Conservation (phyloP, 2,888 invertebrate genomes). For the Oxystoma pomonae region DNA sequence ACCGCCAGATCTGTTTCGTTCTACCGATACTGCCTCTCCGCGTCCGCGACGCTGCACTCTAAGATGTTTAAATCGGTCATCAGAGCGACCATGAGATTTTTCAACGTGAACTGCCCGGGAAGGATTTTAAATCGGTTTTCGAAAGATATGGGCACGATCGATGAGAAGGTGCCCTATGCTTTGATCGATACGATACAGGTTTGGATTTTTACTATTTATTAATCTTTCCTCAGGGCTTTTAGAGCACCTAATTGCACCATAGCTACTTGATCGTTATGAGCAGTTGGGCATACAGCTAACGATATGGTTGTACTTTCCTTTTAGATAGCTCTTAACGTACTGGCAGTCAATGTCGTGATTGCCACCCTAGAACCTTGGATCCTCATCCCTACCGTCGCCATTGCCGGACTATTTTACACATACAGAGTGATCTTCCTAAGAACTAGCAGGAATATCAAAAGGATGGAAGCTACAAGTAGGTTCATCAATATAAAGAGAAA, state of each 20-base stretch:
- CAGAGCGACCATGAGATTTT: constrained; percentile 63
- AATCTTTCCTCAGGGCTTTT: no score
- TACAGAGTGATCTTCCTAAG: constrained; percentile 65
- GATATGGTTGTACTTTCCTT: constrained; percentile 10
- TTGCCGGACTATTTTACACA: constrained; percentile 61
- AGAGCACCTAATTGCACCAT: background rate
- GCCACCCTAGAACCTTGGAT: constrained; percentile 68
- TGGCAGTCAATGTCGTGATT: constrained; percentile 71
- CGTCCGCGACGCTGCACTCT: constrained; percentile 55
- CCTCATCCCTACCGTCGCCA: constrained; percentile 59
- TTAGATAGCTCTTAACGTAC: constrained; percentile 50
- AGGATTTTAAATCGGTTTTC: constrained; percentile 66
- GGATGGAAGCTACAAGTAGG: constrained; percentile 65
- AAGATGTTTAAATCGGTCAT: constrained; percentile 53
- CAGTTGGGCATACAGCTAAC: background rate
- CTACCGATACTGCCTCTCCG: constrained; percentile 50
- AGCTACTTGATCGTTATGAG: background rate
- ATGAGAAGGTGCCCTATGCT: constrained; percentile 51
- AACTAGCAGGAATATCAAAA: constrained; percentile 70
- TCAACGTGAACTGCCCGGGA: constrained; percentile 62
- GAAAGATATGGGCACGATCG: constrained; percentile 62
- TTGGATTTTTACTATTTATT: no score
- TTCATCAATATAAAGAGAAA: no score
- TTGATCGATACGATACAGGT: constrained; percentile 51
- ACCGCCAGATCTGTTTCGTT: constrained; percentile 50